Conservation (phyloP, 2,888 invertebrate genomes). For the Catocala fraxini region DNA sequence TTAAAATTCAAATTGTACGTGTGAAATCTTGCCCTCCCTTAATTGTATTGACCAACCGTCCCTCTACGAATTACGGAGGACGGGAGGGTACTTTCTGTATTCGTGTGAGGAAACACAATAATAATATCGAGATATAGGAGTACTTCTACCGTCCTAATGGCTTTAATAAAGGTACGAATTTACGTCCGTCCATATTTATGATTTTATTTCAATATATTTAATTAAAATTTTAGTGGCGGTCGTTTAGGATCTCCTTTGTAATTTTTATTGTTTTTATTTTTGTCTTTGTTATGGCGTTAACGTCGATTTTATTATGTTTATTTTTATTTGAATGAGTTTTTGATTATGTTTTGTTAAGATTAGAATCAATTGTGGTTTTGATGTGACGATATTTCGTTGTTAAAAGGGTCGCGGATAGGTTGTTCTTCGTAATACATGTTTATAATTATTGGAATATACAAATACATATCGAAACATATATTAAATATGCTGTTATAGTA, state of each 20-base stretch:
- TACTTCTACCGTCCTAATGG: slow-evolving; percentile 76
- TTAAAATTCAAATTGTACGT: slow-evolving; percentile 87
- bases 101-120: slow-evolving; percentile 61
- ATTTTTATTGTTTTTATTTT: slow-evolving; percentile 40
- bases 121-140: slow-evolving; percentile 72
- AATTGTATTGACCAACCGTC: slow-evolving; percentile 84
- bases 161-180: slow-evolving; percentile 85
- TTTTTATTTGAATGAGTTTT: slow-evolving; percentile 10
- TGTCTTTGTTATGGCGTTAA: slow-evolving; percentile 20
- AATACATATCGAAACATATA: too few relatives aligned
- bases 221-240: slow-evolving; percentile 80
- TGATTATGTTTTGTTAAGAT: slow-evolving; percentile 21
- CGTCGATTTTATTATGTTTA: slow-evolving; percentile 24
- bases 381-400: neutral
- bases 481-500: too few relatives aligned
- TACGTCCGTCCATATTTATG: slow-evolving; percentile 81
- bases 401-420: neutral
- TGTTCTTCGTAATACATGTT: too few relatives aligned
- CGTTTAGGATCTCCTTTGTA: slow-evolving; percentile 38
- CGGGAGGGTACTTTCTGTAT: slow-evolving; percentile 54
- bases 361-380: slow-evolving; percentile 18
- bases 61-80: slow-evolving; percentile 62
- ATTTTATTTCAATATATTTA: slow-evolving; percentile 85
- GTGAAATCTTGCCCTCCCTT: slow-evolving; percentile 83
- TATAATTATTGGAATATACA: too few relatives aligned